phyloP scores from a whole-genome alignment of 1,140 invertebrate species.

The Cryptotermes secundus region DNA sequence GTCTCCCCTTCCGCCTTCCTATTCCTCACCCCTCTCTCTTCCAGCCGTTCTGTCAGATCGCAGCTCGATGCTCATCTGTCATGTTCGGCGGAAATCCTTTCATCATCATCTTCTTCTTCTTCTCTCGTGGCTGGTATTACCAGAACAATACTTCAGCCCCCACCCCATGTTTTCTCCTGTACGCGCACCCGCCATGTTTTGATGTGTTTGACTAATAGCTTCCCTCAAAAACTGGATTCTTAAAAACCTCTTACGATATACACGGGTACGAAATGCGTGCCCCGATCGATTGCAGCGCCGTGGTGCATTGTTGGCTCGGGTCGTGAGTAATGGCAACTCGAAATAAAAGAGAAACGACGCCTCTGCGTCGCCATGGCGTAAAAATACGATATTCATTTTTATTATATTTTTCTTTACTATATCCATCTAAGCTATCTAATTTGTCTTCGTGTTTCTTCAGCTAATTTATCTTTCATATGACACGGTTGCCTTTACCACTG shows the following conservation, averaged over 20 bases:
- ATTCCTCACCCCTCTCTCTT: neutral
- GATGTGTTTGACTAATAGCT: constrained; percentile 19
- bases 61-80: constrained; percentile 6
- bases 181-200: constrained; percentile 5
- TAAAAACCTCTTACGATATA: constrained; percentile 14
- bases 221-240: constrained; percentile 19
- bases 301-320: constrained; percentile 3
- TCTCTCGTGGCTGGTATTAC: constrained; percentile 5
- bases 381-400: constrained; percentile 20
- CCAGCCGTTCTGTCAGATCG: neutral
- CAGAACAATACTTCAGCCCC: constrained; percentile 18
- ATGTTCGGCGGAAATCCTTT: constrained; percentile 18
- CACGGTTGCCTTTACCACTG: neutral
- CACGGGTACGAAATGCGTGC: constrained; percentile 13
- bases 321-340: constrained; percentile 15
- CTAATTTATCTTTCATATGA: constrained; percentile 13
- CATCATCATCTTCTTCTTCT: neutral
- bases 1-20: neutral
- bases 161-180: neutral
- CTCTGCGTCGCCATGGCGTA: constrained; percentile 2
- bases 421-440: constrained; percentile 8
- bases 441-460: constrained; percentile 9
- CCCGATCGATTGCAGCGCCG: constrained; percentile 5
- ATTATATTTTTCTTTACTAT: constrained; percentile 1
- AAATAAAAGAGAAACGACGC: constrained; percentile 19